These are phyloP conservation scores for Leptodactylus fallax DNA, from an alignment of 2,797 vertebrate species.

Conservation along the genomic window DNA sequence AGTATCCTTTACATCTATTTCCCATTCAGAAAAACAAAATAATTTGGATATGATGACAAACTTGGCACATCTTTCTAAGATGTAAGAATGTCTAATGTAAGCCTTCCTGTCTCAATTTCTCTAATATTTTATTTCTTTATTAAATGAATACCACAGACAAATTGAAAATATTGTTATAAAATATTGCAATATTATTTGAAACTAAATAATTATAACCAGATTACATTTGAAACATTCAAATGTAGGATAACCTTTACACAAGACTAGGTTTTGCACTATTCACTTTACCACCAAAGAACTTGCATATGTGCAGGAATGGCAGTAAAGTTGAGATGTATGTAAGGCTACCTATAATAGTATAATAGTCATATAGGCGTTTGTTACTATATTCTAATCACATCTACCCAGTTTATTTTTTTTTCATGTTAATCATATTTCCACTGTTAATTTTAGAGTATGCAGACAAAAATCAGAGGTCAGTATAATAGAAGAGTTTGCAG, in stretches of 20 bases:
- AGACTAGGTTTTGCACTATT: background rate
- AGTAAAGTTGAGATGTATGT: background rate
- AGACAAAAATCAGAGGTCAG: conserved; percentile 54
- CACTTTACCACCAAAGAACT: background rate
- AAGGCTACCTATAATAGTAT: background rate
- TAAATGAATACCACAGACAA: background rate
- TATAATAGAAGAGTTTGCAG: conserved; percentile 9
- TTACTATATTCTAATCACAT: background rate
- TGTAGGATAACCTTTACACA: background rate
- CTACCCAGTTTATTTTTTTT: background rate
- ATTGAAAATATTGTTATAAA: background rate
- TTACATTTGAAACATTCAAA: background rate
- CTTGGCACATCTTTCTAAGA: background rate
- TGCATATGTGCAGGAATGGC: background rate
- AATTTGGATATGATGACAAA: background rate
- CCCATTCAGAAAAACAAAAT: too few relatives aligned
- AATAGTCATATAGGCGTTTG: background rate
- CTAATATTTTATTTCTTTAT: background rate
- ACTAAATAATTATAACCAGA: background rate
- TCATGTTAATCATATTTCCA: background rate
- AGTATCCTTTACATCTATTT: too few relatives aligned
- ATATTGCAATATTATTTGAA: background rate
- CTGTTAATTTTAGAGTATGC: background rate
- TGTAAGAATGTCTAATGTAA: background rate
- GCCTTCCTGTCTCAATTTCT: background rate